These are phyloP conservation scores for Actinernus sp. DNA, from an alignment of 92 coral and sea anemone species.

Conservation along the genomic window DNA sequence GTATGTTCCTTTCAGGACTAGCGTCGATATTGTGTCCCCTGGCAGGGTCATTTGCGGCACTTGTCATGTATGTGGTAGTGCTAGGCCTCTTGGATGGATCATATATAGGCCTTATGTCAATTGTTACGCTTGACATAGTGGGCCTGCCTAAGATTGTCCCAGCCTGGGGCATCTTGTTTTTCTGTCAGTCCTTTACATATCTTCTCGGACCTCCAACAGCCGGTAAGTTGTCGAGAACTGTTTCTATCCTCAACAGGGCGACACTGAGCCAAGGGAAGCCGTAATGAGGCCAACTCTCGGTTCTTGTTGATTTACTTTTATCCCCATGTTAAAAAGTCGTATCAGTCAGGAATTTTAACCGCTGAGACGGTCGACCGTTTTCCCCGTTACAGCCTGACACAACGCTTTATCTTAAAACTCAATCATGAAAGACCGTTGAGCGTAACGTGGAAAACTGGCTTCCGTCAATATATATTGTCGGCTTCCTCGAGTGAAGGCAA, in stretches of 20 bases:
- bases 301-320: too few relatives aligned
- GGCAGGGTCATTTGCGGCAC: conserved; percentile 72
- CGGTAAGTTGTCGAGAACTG: conserved; percentile 56
- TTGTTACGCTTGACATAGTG: conserved; percentile 89
- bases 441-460: too few relatives aligned
- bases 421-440: too few relatives aligned
- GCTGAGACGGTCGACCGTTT: too few relatives aligned
- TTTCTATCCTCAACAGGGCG: background rate
- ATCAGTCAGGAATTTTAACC: too few relatives aligned
- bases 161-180: conserved; percentile 96
- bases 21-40: conserved; percentile 81
- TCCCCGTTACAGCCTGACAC: too few relatives aligned
- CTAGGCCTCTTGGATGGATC: conserved; percentile 95
- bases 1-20: conserved; percentile 80
- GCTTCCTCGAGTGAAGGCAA: too few relatives aligned
- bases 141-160: conserved; percentile 85
- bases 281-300: too few relatives aligned
- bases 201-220: conserved; percentile 96
- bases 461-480: too few relatives aligned
- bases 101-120: conserved; percentile 91
- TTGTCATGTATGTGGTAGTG: conserved; percentile 75
- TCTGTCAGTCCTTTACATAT: conserved; percentile 96
- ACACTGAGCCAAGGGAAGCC: too few relatives aligned
- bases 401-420: too few relatives aligned
- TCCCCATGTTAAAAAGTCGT: too few relatives aligned